These are phyloP conservation scores for Bryconaethiops microstoma DNA, from an alignment of 2,797 vertebrate species.

Conservation along the genomic window DNA sequence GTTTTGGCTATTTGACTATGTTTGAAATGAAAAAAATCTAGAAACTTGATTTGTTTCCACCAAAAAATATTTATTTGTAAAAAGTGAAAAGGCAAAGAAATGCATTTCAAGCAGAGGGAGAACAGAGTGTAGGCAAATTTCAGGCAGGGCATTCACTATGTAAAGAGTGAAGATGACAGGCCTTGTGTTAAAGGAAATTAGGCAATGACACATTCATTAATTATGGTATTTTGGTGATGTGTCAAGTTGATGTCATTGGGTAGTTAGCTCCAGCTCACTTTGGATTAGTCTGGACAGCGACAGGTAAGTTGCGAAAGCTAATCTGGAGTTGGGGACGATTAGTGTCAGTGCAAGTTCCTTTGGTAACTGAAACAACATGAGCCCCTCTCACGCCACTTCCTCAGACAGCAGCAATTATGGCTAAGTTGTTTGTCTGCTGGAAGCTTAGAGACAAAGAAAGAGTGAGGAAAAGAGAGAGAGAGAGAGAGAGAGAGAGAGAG, in stretches of 20 bases:
- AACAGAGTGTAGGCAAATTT: background rate
- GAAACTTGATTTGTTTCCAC: background rate
- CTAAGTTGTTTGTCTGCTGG: constrained; percentile 52
- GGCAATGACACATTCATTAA: constrained; percentile 30
- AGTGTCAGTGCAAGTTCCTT: constrained; percentile 29
- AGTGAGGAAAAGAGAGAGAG: background rate
- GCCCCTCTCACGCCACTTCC: constrained; percentile 29
- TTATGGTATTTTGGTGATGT: constrained; percentile 25
- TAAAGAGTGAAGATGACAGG: background rate
- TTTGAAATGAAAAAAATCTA: too few relatives aligned
- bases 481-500: too few relatives aligned
- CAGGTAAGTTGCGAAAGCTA: constrained; percentile 26
- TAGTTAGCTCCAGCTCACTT: constrained; percentile 34
- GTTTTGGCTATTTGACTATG: too few relatives aligned
- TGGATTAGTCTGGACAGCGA: constrained; percentile 25
- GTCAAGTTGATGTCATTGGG: constrained; percentile 23
- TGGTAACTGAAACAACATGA: constrained; percentile 15
- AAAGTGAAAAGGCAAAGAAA: background rate
- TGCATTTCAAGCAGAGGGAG: background rate
- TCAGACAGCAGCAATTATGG: constrained; percentile 54
- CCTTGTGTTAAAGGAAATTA: constrained; percentile 9
- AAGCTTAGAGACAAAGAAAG: constrained; percentile 30
- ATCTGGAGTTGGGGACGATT: constrained; percentile 44
- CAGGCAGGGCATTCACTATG: background rate
- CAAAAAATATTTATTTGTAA: background rate